Evolutionary conservation across 1,140 invertebrate species (phyloP).

Genomic region (Idris sp.): DNA sequence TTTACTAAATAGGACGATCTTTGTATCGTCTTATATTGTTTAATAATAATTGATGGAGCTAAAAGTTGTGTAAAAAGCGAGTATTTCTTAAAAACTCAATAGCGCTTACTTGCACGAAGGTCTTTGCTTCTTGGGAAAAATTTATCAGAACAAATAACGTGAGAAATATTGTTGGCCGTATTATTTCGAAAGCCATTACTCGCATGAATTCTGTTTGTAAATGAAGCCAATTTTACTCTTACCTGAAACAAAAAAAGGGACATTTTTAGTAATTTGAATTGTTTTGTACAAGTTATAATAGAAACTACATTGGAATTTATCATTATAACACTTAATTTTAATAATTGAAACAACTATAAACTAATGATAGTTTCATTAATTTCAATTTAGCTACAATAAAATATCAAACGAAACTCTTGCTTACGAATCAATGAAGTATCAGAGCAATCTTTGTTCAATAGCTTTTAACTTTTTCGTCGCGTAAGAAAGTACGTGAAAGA

Average conservation of each 20-base stretch:
- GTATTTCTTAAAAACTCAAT: slow-evolving; percentile 31
- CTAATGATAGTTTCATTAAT: no score
- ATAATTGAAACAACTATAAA: no score
- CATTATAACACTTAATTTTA: no score
- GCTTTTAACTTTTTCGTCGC: slow-evolving; percentile 33
- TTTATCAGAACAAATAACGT: slow-evolving; percentile 37
- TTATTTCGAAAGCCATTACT: slow-evolving; percentile 33
- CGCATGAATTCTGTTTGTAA: slow-evolving; percentile 23
- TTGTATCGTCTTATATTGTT: neutral
- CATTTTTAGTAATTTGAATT: slow-evolving; percentile 15
- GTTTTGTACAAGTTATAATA: neutral
- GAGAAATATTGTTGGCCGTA: slow-evolving; percentile 33
- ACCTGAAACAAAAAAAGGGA: slow-evolving; percentile 52
- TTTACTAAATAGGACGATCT: neutral
- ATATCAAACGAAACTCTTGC: slow-evolving; percentile 2
- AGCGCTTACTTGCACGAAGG: slow-evolving; percentile 38
- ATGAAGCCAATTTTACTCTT: slow-evolving; percentile 33
- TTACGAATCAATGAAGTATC: slow-evolving; percentile 6
- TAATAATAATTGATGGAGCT: slow-evolving; percentile 13
- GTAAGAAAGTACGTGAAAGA: slow-evolving; percentile 44
- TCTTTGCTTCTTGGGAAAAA: slow-evolving; percentile 47
- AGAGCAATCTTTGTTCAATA: slow-evolving; percentile 35
- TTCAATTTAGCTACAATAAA: neutral
- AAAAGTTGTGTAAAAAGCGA: slow-evolving; percentile 12
- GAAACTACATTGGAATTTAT: neutral